Conservation (phyloP, 2,113 vertebrate genomes). For the Formicarius rufipectus region DNA sequence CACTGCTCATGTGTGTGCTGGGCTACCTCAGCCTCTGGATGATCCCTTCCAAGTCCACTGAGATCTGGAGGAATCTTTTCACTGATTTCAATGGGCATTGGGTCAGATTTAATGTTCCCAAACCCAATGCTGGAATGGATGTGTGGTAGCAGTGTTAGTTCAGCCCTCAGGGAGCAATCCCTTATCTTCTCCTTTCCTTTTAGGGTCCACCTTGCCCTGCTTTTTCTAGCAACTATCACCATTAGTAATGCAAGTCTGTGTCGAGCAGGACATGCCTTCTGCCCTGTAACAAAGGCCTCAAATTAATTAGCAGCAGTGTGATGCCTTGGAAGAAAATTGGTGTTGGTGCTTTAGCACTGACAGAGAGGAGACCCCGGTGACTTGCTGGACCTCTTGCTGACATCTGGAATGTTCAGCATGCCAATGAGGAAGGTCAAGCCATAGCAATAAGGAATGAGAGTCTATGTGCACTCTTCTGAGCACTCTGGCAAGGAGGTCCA, state of each 20-base stretch:
- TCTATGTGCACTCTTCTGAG: neutral
- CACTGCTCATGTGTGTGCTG: accelerated
- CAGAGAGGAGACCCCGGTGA: neutral
- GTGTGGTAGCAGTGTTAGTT: neutral
- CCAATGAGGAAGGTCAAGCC: neutral
- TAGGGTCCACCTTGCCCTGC: neutral
- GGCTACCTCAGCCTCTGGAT: neutral
- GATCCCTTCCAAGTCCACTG: neutral
- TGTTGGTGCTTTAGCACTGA: neutral
- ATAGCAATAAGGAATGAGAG: neutral
- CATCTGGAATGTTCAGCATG: neutral
- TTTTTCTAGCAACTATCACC: neutral
- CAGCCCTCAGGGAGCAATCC: neutral
- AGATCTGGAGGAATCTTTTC: neutral
- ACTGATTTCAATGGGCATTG: neutral
- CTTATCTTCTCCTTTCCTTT: neutral
- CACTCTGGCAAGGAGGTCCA: neutral
- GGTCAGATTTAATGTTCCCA: neutral
- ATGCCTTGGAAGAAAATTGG: neutral
- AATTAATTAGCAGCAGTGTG: neutral
- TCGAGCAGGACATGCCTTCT: neutral
- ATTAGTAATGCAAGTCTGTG: neutral
- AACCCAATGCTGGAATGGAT: neutral
- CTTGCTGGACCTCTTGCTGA: neutral
- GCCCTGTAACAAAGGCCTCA: neutral